Evolutionary conservation across 2,888 invertebrate genomes (phyloP).

Genomic region (Bembecia ichneumoniformis): DNA sequence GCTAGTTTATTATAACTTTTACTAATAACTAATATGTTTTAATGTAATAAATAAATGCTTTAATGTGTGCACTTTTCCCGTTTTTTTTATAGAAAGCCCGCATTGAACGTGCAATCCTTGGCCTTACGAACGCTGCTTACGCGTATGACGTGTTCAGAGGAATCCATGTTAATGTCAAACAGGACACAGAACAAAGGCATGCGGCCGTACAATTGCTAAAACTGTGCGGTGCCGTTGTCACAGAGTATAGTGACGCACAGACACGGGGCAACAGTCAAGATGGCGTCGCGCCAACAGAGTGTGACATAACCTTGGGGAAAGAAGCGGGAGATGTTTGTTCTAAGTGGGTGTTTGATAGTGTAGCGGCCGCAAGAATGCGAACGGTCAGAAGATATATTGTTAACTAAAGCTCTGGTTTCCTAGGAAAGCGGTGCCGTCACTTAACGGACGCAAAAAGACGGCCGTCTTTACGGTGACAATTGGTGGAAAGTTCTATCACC

Average conservation of each 20-base stretch:
- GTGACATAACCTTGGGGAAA: constrained; percentile 36
- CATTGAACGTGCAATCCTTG: constrained; percentile 42
- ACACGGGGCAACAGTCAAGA: constrained; percentile 14
- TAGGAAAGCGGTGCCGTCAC: no score
- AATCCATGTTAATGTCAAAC: constrained; percentile 30
- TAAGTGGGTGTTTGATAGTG: constrained; percentile 60
- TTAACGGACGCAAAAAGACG: neutral
- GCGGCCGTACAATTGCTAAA: constrained; percentile 33
- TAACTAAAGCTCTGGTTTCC: neutral
- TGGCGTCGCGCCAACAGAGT: constrained; percentile 13
- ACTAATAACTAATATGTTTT: no score
- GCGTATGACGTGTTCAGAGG: constrained; percentile 51
- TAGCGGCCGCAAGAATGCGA: constrained; percentile 42
- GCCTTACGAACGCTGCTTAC: constrained; percentile 36
- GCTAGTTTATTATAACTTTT: no score
- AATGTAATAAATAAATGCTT: no score
- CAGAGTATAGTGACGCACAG: constrained; percentile 13
- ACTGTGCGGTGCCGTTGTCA: constrained; percentile 42
- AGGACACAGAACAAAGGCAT: constrained; percentile 29
- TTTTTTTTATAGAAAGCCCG: constrained; percentile 39
- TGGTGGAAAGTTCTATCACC: neutral
- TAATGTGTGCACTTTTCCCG: no score
- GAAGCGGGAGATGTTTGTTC: constrained; percentile 32
- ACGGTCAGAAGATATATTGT: constrained; percentile 36
- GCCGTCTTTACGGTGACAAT: neutral